Evolutionary conservation across 2,113 vertebrate genomes (phyloP).

Genomic region (Himantopus leucocephalus): DNA sequence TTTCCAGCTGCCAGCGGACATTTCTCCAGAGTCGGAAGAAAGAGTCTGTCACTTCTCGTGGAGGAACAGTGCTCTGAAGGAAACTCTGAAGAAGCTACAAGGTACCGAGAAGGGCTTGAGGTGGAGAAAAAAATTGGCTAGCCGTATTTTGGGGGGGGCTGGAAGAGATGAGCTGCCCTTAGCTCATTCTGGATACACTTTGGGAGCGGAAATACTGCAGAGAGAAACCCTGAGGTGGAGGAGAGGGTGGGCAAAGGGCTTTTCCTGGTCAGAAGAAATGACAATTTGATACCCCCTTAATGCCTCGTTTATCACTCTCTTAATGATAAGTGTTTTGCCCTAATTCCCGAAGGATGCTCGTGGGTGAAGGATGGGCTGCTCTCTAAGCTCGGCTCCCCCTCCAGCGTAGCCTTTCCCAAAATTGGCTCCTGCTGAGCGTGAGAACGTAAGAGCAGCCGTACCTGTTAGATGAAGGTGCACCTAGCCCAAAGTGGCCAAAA

Average conservation of each 20-base stretch:
- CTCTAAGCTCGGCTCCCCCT: background rate
- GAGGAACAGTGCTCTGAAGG: background rate
- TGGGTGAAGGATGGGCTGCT: background rate
- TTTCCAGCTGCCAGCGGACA: background rate
- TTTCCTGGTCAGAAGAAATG: background rate
- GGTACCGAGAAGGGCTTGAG: background rate
- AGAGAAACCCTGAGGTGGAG: background rate
- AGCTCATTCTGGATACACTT: rapidly evolving
- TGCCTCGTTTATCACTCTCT: background rate
- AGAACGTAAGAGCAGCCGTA: background rate
- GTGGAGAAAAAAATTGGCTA: background rate
- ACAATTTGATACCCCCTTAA: background rate
- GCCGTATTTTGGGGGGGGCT: background rate
- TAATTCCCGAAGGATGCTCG: background rate
- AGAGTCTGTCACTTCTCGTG: background rate
- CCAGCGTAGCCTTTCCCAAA: background rate
- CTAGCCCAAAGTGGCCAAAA: background rate
- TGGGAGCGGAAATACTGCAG: background rate
- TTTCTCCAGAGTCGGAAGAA: background rate
- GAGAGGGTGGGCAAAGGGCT: background rate
- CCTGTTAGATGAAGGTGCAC: background rate
- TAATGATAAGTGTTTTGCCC: background rate
- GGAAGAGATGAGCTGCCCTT: background rate
- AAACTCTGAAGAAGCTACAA: constrained; percentile 21
- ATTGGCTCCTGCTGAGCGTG: background rate